A percentile compares a stretch with the other conserved stretches of the same genome.
These are phyloP conservation scores for Paracanthobrama guichenoti DNA, from an alignment of 2,113 vertebrate species.

Conservation along the genomic window DNA sequence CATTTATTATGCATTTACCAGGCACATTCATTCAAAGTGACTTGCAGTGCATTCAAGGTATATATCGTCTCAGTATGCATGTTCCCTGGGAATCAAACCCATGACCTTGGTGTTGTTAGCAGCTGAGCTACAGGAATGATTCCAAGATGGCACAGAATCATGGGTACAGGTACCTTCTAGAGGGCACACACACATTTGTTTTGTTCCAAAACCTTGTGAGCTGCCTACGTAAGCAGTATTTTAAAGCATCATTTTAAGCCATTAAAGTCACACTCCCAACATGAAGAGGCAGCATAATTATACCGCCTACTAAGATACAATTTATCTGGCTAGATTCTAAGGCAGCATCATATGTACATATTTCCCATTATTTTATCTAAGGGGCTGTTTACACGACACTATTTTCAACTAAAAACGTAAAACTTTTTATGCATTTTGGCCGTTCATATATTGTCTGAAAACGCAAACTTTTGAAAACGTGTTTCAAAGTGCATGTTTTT, in stretches of 20 bases:
- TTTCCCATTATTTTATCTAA: neutral
- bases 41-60: conserved; percentile 17
- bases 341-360: neutral
- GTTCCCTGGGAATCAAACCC: neutral
- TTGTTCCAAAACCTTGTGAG: conserved; percentile 13
- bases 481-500: no score
- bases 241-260: neutral
- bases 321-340: neutral
- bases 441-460: no score
- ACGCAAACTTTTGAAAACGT: no score
- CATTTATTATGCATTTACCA: conserved; percentile 13
- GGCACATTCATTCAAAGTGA: conserved; percentile 11
- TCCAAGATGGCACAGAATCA: conserved; percentile 2
- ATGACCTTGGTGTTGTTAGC: conserved; percentile 4
- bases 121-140: conserved; percentile 21
- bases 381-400: no score
- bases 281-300: conserved; percentile 11
- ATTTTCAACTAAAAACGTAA: no score
- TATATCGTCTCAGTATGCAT: neutral
- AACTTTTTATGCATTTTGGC: no score
- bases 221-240: conserved; percentile 16
- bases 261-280: conserved; percentile 23
- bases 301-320: conserved; percentile 1
- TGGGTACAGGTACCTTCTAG: conserved; percentile 12
- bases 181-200: neutral